Evolutionary conservation across 2,888 invertebrate species (phyloP), one percentile per base, ranked within the genome.

Genomic region (Ophion costatus): DNA sequence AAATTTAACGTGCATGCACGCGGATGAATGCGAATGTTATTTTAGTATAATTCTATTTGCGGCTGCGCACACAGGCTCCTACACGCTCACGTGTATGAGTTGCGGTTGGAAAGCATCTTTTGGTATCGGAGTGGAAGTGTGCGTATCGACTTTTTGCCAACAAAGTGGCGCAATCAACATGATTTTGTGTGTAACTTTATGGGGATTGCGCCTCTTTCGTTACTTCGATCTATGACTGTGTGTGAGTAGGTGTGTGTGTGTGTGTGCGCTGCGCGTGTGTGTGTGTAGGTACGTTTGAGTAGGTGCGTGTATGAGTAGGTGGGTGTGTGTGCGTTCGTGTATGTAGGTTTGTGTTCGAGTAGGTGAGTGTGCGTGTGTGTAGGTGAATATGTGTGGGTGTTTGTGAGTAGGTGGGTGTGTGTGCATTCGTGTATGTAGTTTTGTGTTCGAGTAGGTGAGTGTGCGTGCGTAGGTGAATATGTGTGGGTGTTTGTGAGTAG

Each of bases 31-130:
- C 71, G 20, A 76, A 71, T 76, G 51, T 76, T 56, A 66, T 70
- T 20, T 29, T 9, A 17, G 57, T 71, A 66, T 66, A 51, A 82
- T 71, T 88, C 88, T 87, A 88, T 88, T 89, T 87, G 83, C 83
- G 80, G 79, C 45, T 33, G 11, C n/a, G 20, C 10, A 75, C 64
- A 11, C 69, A 61, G n/a, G 22, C 56, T 14, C 3, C 3, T 24
- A n/a, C 2, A 0, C 66, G 1, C 29, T 2, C 42, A 1, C 10
- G 56, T 67, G 63, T 67, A 74, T n/a, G 42, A 38, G 20, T 38
- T n/a, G 71, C 45, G 69, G 64, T 80, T 71, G 66, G 66, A 79
- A 76, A 70, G 78, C 80, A 73, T 64, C 51, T 81, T 86, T 78
- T 70, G 67, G 70, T 59, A 45, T 78, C 70, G 11, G 59, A 22